Base-by-base conservation (phyloP, 2,888 invertebrate species). In the Leptopterna dolabrata region DNA sequence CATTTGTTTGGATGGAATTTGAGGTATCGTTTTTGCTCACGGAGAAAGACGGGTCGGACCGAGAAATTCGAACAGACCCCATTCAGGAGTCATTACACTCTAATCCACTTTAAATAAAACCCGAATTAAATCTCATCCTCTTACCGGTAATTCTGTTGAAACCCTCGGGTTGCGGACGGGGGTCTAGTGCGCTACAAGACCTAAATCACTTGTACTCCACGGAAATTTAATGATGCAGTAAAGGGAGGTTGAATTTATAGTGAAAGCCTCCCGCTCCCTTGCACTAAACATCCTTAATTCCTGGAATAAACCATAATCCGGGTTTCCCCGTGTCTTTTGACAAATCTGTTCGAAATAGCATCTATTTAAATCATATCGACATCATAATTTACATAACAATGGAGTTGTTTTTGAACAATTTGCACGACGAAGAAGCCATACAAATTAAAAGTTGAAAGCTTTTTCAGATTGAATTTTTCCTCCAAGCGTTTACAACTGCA, bases 41-140 rank as follows among this genome's bases (percentile, higher is more conserved):
- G n/a, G n/a, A n/a, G 16, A n/a, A n/a, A 51, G 51, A 51, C n/a
- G 6, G 51, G 51, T 1, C 9, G n/a, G 51, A n/a, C n/a, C 4
- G 16, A 14, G n/a, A 51, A n/a, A 51, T 51, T n/a, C n/a, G n/a
- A 51, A 51, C 51, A 51, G 14, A 51, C n/a, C 51, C 51, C 51
- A 51, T 51, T 51, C 51, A 71, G 71, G 71, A 71, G 27, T 71
- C 71, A 71, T 71, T 71, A 71, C 71, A 30, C 71, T 16, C 71
- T 71, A 71, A 71, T 71, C 71, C 71, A 71, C 71, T 71, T 71
- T 71, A 71, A 71, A 71, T 71, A 71, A 71, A 71, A 71, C 71
- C 29, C 16, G 30, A 71, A 71, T 71, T 71, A 71, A 71, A 71
- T 71, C 71, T 30, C 71, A 27, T 30, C 71, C 71, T 71, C 30